Evolutionary conservation across 2,113 vertebrate genomes (phyloP), one percentile per base, ranked within the genome.

Genomic region (Mormoops blainvillei): DNA sequence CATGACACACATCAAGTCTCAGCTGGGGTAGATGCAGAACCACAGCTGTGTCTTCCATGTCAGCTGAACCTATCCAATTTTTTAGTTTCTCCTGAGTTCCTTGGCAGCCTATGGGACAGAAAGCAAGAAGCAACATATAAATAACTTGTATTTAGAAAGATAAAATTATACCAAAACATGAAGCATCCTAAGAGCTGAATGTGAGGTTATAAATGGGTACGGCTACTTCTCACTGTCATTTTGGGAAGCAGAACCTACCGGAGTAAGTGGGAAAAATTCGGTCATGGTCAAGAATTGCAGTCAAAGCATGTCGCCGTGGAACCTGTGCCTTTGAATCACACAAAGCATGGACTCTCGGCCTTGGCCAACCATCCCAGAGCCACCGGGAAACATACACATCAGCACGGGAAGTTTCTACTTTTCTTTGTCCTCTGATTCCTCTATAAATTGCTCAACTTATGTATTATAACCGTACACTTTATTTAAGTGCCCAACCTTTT

Each of bases 51-150:
- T 52, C 50, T 36, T 73, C 74, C 78, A 61, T 38, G 18, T 50
- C 68, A 5, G 43, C 38, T 15, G 41, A 12, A 20, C 56, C 68
- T 11, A 77, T 38, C 83, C 85, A 97, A 45, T 16, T 31, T 50
- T 28, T 61, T 18, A 94, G 61, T 16, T 96, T 89, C 74, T 96
- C 61, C 80, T 48, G 24, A 97, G 65, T 48, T 70, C 36, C 33
- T 28, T 73, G 50, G 58, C 52, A 67, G 94, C 22, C 88, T 90
- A 50, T 65, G 71, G 38, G 28, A 43, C 85, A 54, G 41, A 48
- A 68, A 61, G 68, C 28, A 63, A 41, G n/a, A 91, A 41, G 18
- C 43, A 73, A 61, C 73, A 43, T 19, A 20, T 3, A 13, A 50
- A 71, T 16, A 36, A 1, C 5, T 19, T 86, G 70, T 56, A 45